Conservation (phyloP, 2,888 invertebrate genomes). For the Tenthredo notha region DNA sequence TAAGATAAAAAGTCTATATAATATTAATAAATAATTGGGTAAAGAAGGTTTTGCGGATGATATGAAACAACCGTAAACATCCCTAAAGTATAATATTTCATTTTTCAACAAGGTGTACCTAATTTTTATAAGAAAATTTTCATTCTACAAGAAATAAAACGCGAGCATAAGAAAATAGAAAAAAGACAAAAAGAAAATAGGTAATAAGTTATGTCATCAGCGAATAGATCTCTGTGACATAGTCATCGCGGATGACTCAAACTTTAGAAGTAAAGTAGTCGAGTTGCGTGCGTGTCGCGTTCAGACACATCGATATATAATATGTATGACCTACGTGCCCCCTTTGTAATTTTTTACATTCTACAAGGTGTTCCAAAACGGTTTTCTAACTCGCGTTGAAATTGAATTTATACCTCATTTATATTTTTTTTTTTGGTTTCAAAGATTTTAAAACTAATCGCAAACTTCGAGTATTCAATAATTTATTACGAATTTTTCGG, state of each 20-base stretch:
- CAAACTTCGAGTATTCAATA: background rate
- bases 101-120: background rate
- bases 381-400: background rate
- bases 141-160: background rate
- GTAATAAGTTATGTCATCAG: background rate
- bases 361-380: background rate
- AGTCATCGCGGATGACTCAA: background rate
- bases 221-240: background rate
- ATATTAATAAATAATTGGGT: background rate
- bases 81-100: background rate
- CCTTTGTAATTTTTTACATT: background rate
- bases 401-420: no score
- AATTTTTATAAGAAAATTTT: background rate
- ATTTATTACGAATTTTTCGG: background rate
- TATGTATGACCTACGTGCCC: background rate
- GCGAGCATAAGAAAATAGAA: no score
- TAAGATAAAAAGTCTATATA: background rate
- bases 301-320: background rate
- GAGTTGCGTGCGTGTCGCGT: slow-evolving; percentile 3
- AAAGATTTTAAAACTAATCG: background rate
- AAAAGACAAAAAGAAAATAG: no score
- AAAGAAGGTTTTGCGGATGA: background rate
- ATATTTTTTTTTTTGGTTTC: background rate
- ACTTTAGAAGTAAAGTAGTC: background rate
- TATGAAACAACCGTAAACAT: background rate